These are phyloP conservation scores for Ceratina japonica DNA, from an alignment of 1,140 invertebrate genomes.

Conservation along the genomic window DNA sequence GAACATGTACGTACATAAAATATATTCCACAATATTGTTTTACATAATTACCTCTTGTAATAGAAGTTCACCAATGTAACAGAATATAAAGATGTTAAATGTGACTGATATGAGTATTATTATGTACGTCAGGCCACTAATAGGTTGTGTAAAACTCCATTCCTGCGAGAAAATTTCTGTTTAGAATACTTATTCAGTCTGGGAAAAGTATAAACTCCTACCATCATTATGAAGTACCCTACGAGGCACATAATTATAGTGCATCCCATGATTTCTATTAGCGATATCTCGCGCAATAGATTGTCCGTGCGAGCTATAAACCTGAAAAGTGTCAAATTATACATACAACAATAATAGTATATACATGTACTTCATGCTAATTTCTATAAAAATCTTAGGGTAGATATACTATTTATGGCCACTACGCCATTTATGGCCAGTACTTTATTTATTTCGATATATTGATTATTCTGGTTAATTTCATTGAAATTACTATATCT, in stretches of 20 bases:
- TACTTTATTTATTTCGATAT: no score
- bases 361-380: no score
- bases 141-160: slow-evolving; percentile 45
- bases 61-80: slow-evolving; percentile 64
- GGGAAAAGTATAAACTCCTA: slow-evolving; percentile 14
- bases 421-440: no score
- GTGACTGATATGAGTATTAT: slow-evolving; percentile 49
- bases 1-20: no score
- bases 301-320: slow-evolving; percentile 60
- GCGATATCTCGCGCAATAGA: slow-evolving; percentile 62
- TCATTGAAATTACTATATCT: no score
- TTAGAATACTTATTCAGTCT: no score
- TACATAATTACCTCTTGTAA: slow-evolving; percentile 52
- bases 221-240: slow-evolving; percentile 67
- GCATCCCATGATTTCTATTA: slow-evolving; percentile 68
- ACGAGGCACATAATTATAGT: slow-evolving; percentile 69
- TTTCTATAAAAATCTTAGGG: no score
- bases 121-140: slow-evolving; percentile 35
- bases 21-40: no score
- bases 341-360: no score
- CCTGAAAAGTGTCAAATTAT: slow-evolving; percentile 25
- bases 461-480: no score
- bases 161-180: slow-evolving; percentile 45
- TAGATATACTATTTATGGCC: no score
- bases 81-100: no score